These are phyloP conservation scores for Rhinella marina DNA, from an alignment of 2,797 vertebrate species.

Conservation along the genomic window DNA sequence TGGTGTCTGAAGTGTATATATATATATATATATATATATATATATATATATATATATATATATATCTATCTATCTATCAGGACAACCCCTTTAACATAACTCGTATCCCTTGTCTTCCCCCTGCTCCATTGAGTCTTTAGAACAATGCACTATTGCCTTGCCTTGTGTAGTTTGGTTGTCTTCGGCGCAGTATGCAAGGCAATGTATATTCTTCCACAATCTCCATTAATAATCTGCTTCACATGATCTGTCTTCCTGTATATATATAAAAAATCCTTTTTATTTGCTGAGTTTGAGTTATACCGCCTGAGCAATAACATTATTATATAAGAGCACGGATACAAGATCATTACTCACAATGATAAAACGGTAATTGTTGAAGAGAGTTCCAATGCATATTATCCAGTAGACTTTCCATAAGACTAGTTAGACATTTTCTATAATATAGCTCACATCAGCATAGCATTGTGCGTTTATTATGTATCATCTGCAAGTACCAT, in stretches of 20 bases:
- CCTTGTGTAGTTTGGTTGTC: conserved; percentile 2
- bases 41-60: no score
- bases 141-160: neutral
- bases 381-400: conserved; percentile 3
- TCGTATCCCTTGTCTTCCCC: neutral
- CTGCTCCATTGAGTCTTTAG: conserved; percentile 13
- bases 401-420: neutral
- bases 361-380: neutral
- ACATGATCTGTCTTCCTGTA: conserved; percentile 24
- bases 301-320: neutral
- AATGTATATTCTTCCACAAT: neutral
- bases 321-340: conserved; percentile 9
- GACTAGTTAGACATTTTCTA: neutral
- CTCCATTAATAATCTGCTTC: conserved; percentile 33
- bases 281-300: conserved; percentile 27
- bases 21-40: no score
- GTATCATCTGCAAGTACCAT: neutral
- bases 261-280: conserved; percentile 4
- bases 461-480: neutral
- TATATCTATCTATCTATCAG: no score
- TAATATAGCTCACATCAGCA: neutral
- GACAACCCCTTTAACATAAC: neutral
- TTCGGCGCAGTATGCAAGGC: neutral
- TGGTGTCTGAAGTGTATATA: no score
- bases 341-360: conserved; percentile 20